These are phyloP conservation scores for Trididemnum miniatum DNA, from an alignment of 23 tunicate genomes.

Conservation along the genomic window DNA sequence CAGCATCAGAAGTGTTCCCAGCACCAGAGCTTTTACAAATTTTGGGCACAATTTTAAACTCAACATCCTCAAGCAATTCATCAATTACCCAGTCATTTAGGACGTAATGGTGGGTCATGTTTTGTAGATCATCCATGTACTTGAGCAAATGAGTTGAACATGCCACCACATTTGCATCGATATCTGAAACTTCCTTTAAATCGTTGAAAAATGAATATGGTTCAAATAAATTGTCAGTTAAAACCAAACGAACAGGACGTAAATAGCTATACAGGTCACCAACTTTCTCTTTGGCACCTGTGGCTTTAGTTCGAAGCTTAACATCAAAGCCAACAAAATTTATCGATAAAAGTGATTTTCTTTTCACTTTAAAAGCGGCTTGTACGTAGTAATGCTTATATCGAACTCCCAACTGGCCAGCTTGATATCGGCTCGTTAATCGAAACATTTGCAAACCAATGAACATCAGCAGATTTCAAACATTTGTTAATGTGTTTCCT, in stretches of 20 bases:
- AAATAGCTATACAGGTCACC: not conserved
- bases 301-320: too few species aligned
- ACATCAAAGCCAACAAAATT: too few species aligned
- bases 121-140: not conserved
- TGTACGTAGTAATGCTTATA: too few species aligned
- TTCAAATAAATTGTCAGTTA: not conserved
- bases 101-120: not conserved
- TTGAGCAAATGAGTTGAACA: not conserved
- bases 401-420: too few species aligned
- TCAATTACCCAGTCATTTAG: not conserved
- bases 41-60: not conserved
- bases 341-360: too few species aligned
- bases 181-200: not conserved
- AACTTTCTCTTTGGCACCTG: too few species aligned
- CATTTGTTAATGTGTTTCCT: too few species aligned
- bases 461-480: too few species aligned
- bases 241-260: not conserved
- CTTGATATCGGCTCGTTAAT: too few species aligned
- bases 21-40: not conserved
- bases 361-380: too few species aligned
- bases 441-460: too few species aligned
- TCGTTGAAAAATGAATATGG: not conserved
- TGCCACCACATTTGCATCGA: not conserved
- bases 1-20: not conserved
- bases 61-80: not conserved